Conservation (phyloP, 2,888 invertebrate species). For the Acleris emargana region DNA sequence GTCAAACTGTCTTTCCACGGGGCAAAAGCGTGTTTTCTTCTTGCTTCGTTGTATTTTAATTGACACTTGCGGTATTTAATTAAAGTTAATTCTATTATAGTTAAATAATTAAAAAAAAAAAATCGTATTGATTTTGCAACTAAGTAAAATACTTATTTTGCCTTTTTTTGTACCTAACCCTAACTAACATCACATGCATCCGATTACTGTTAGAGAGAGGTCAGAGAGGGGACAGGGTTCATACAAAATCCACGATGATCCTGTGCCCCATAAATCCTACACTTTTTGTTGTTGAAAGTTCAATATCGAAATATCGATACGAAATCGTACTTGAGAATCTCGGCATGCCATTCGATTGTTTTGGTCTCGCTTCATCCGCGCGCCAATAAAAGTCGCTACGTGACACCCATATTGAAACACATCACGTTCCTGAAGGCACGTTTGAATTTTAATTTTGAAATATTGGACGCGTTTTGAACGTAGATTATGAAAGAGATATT, state of each 20-base stretch:
- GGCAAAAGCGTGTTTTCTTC: conserved; percentile 16
- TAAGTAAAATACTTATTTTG: no score
- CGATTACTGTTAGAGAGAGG: no score
- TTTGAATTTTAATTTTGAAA: conserved; percentile 29
- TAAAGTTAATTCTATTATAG: no score
- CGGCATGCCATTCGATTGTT: conserved; percentile 47
- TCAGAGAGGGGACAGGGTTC: no score
- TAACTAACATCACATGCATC: no score
- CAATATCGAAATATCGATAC: conserved; percentile 25
- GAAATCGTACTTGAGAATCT: conserved; percentile 28
- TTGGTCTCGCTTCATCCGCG: conserved; percentile 46
- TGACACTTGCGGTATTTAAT: background rate
- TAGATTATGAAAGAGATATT: no score
- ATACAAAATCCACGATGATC: no score
- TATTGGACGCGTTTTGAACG: conserved; percentile 14
- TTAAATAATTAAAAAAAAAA: no score
- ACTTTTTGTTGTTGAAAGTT: background rate
- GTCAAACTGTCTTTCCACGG: conserved; percentile 4
- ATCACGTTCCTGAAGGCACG: conserved; percentile 39
- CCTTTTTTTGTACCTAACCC: no score
- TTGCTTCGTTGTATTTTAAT: conserved; percentile 12
- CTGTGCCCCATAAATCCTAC: background rate
- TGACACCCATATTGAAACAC: conserved; percentile 40
- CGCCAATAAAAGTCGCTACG: conserved; percentile 47
- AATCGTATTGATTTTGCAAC: no score